Base-by-base conservation (phyloP, 2,113 vertebrate species). In the Hiodon alosoides region DNA sequence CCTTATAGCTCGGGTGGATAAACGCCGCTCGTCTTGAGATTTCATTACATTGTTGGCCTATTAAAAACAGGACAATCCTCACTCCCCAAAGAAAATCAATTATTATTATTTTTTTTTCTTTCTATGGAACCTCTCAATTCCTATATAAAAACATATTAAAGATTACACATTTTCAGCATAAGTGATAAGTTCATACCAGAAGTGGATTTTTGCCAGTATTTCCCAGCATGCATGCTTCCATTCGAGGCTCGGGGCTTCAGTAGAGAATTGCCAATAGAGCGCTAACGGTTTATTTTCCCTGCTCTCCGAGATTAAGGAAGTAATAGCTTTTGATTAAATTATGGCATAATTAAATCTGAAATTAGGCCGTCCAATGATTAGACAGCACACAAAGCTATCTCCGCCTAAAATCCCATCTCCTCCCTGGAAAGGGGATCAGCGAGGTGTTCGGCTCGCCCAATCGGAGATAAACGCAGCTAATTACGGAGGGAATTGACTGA, bases 281-380 rank as follows among this genome's bases (percentile, higher is more conserved):
- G 4, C 14, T 50, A n/a, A 14, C 48, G n/a, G 67, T 4, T 69
- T 67, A 59, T 58, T 76, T 61, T 52, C 31, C 50, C 57, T 59
- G 50, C 47, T 53, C 8, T 68, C 58, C n/a, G 53, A 76, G 68
- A 70, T 69, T 69, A 76, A 64, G 6, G 51, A 17, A 9, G 67
- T 76, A 69, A 75, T 76, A 70, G 67, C 50, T 52, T 70, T 59
- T 71, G 59, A 76, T 76, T 69, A 68, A 76, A 76, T 70, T 67
- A 71, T 7, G 46, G 16, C 61, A 71, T 77, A 77, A 77, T 77
- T 64, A 71, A 54, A 77, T 67, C 61, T 76, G 75, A 61, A 76
- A 31, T 31, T 31, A 31, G 13, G 51, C 61, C 31, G 72, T 72
- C 69, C 69, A 66, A 52, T 47, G 7, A 71, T 69, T 57, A 71